phyloP scores from a whole-genome alignment of 2,888 invertebrate genomes.

The Eustalomyia histrio region DNA sequence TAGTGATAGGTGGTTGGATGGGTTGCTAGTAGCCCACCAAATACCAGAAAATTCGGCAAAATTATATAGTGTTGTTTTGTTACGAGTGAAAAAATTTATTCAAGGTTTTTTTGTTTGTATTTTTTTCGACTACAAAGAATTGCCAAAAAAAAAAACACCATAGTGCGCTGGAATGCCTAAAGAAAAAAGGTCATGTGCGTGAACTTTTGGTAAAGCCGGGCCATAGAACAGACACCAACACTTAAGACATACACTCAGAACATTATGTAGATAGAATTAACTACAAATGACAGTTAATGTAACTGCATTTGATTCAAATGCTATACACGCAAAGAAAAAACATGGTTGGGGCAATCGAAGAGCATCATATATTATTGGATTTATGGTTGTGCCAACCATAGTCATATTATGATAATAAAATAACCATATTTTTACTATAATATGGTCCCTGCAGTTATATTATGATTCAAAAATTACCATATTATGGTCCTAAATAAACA shows the following conservation, averaged over 20 bases:
- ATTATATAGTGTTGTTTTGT: not conserved
- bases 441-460: too few species aligned
- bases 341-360: too few species aligned
- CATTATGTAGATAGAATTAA: too few species aligned
- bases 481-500: too few species aligned
- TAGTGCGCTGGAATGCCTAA: slow-evolving; percentile 1
- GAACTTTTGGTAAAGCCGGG: slow-evolving; percentile 20
- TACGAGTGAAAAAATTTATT: not conserved
- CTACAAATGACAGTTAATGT: too few species aligned
- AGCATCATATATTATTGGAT: too few species aligned
- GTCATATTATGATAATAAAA: too few species aligned
- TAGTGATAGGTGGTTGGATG: not conserved
- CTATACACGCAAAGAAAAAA: too few species aligned
- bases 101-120: not conserved
- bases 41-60: not conserved
- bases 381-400: too few species aligned
- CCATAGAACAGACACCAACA: slow-evolving; percentile 1
- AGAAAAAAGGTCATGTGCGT: slow-evolving; percentile 52
- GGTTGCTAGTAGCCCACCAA: not conserved
- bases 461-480: too few species aligned
- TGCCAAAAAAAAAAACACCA: slow-evolving; percentile 1
- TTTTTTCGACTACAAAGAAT: not conserved
- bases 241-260: not conserved
- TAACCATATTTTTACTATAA: too few species aligned
- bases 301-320: too few species aligned